Base-by-base conservation (phyloP, 2,797 vertebrate genomes). In the Typhlichthys eigenmanni region DNA sequence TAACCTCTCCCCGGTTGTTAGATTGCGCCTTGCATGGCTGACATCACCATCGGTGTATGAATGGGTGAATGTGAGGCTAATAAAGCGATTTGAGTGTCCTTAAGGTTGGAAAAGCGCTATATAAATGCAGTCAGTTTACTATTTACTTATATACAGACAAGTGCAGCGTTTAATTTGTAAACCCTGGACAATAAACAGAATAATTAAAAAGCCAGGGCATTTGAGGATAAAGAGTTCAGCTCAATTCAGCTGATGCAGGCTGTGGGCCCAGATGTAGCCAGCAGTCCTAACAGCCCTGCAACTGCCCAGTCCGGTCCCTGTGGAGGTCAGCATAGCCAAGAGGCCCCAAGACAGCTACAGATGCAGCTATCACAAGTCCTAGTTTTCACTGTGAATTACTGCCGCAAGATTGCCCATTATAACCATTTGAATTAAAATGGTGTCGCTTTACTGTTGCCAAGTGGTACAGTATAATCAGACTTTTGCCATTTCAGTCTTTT, bases 241-340 rank as follows among this genome's bases (percentile, higher is more conserved):
- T 61, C 45, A n/a, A 64, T 67, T 70, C 48, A 24, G 1, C 58
- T 43, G 64, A 47, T 45, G 16, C 0, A 3, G 47, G 45, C 58
- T 48, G 2, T 47, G 45, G 64, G 58, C 56, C 49, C 72, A 72
- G 66, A 76, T 79, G 59, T 24, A 62, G 34, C 9, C 47, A 64
- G 48, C 9, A 43, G 38, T 9, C 38, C 38, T 43, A 43, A 43
- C 13, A 46, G 60, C 55, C 13, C 45, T 60, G 47, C 13, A 46
- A 38, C 59, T 47, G 68, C 52, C 60, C 7, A 43, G 9, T 9
- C 10, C 32, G 1, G 48, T 29, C 52, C 34, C 71, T 64, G 14
- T 48, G 45, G 61, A 55, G 52, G 45, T 32, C 52, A 54, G 13
- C 13, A 54, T 16, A 52, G 14, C 17, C 52, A 62, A 62, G 69